phyloP scores from a whole-genome alignment of 2,888 invertebrate species.

The Limnephilus marmoratus region DNA sequence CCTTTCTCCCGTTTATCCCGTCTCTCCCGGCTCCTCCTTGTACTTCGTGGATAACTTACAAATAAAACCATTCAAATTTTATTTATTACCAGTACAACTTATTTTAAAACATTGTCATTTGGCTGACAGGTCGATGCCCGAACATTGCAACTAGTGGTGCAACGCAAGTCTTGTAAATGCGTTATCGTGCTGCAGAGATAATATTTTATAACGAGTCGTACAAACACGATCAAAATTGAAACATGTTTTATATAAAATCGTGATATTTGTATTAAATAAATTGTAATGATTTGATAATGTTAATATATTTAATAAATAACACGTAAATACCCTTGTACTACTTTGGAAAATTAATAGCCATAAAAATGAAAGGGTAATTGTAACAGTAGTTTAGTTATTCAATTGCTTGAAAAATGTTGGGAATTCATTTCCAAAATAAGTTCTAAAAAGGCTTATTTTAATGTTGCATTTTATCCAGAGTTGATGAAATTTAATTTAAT shows the following conservation, averaged over 20 bases:
- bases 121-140: neutral
- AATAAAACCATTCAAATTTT: neutral
- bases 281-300: neutral
- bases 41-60: constrained; percentile 50
- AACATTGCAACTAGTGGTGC: neutral
- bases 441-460: no score
- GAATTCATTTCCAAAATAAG: no score
- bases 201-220: neutral
- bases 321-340: neutral
- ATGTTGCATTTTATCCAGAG: no score
- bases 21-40: constrained; percentile 40
- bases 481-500: no score
- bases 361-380: no score
- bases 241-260: neutral
- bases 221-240: no score
- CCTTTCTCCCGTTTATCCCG: constrained; percentile 56
- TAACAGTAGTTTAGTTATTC: no score
- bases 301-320: neutral
- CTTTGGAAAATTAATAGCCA: no score
- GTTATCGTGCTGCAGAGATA: constrained; percentile 19
- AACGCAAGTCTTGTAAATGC: constrained; percentile 6
- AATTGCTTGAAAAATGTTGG: no score
- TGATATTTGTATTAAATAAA: neutral
- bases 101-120: neutral
- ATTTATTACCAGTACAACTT: neutral